Evolutionary conservation across 30 jellyfish, hydroid and myxozoan genomes (phyloP).

Genomic region (Aurelia aurita): DNA sequence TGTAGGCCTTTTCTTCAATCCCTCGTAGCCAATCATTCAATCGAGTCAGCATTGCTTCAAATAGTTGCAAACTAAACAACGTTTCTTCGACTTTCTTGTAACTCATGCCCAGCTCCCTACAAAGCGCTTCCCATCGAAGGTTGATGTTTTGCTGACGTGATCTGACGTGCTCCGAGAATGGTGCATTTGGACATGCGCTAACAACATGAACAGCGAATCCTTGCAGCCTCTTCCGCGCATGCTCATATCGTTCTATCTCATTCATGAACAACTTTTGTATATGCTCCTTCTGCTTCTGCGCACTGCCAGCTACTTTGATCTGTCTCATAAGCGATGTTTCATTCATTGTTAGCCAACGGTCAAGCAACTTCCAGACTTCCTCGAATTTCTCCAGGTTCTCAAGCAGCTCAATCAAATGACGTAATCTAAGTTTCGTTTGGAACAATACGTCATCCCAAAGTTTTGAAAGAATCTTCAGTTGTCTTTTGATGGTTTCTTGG

Average conservation of each 20-base stretch:
- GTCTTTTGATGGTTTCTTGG: slow-evolving; percentile 47
- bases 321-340: slow-evolving; percentile 44
- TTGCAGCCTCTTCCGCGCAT: slow-evolving; percentile 58
- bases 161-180: slow-evolving; percentile 67
- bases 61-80: slow-evolving; percentile 75
- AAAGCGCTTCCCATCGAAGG: slow-evolving; percentile 75
- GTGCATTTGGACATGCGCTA: slow-evolving; percentile 83
- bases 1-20: slow-evolving; percentile 39
- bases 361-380: slow-evolving; percentile 61
- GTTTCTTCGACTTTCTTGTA: slow-evolving; percentile 69
- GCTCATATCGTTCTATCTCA: slow-evolving; percentile 76
- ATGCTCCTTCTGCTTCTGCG: slow-evolving; percentile 52
- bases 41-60: slow-evolving; percentile 89
- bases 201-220: slow-evolving; percentile 73
- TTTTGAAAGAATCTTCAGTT: slow-evolving; percentile 53
- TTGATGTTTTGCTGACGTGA: slow-evolving; percentile 38
- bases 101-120: slow-evolving; percentile 77
- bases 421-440: slow-evolving; percentile 54
- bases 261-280: slow-evolving; percentile 53
- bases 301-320: slow-evolving; percentile 47
- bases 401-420: slow-evolving; percentile 58
- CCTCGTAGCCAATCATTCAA: slow-evolving; percentile 81
- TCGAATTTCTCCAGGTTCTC: slow-evolving; percentile 68
- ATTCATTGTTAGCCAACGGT: slow-evolving; percentile 46
- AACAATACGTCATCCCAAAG: slow-evolving; percentile 70